Conservation (phyloP, 2,888 invertebrate genomes). For the Volucella inflata region DNA sequence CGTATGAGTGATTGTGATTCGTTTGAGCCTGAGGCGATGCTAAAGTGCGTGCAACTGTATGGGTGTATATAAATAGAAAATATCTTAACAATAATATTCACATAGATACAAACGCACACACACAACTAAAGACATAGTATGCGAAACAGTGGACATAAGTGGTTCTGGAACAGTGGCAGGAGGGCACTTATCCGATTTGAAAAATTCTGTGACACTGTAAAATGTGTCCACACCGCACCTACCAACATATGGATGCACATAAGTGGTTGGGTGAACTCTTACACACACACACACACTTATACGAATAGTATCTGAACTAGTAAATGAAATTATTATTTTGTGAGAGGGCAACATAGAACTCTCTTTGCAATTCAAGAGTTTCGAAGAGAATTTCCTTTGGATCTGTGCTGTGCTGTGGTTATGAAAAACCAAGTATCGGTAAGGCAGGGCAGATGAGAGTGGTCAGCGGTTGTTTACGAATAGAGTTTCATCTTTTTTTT, state of each 20-base stretch:
- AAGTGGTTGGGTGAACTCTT: conserved; percentile 46
- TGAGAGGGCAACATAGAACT: not conserved
- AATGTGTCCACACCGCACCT: conserved; percentile 73
- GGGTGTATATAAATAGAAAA: conserved; percentile 43
- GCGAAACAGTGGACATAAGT: conserved; percentile 16
- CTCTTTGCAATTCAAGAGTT: not conserved
- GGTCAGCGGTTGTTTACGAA: not conserved
- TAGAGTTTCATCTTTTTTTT: not conserved
- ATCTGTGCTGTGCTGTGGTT: no score
- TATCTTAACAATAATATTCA: conserved; percentile 14
- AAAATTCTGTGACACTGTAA: conserved; percentile 78
- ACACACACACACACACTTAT: conserved; percentile 42
- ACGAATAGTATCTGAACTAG: not conserved
- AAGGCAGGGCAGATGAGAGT: conserved; percentile 43
- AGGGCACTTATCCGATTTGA: conserved; percentile 73
- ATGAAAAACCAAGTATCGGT: conserved; percentile 73
- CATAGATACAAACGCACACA: conserved; percentile 32
- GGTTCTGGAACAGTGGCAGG: conserved; percentile 38
- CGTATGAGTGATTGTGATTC: conserved; percentile 75
- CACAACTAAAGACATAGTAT: conserved; percentile 13
- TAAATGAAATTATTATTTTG: conserved; percentile 8
- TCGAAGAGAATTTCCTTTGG: conserved; percentile 26
- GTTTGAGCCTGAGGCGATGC: conserved; percentile 67
- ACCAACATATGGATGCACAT: conserved; percentile 48
- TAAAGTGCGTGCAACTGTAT: conserved; percentile 32